A percentile compares a stretch with the other conserved stretches of the same genome.
phyloP scores from a whole-genome alignment of 2,797 vertebrate species.

The Perodicticus potto region DNA sequence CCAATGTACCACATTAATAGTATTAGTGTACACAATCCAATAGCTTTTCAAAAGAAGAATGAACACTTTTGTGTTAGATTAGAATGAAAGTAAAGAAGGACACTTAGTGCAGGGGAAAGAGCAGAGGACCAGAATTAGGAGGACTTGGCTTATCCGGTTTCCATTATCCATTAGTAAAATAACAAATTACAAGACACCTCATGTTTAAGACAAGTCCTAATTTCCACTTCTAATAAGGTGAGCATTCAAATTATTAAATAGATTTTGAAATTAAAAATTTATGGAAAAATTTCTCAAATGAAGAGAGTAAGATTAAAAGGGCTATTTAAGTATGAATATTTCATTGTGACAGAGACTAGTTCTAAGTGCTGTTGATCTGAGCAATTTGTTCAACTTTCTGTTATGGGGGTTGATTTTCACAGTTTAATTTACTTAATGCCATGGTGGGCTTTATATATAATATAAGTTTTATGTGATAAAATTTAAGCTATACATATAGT shows the following conservation, averaged over 20 bases:
- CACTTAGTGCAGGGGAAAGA: constrained; percentile 38
- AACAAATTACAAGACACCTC: not conserved
- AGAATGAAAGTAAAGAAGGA: not conserved
- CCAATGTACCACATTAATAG: not conserved
- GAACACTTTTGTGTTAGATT: not conserved
- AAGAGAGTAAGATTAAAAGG: not conserved
- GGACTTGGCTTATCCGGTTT: not conserved
- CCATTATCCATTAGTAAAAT: not conserved
- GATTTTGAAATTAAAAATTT: not conserved
- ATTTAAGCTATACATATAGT: not conserved
- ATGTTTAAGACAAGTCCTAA: not conserved
- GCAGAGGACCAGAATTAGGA: constrained; percentile 51
- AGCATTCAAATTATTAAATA: not conserved
- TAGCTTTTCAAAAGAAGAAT: not conserved
- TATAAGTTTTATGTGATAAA: not conserved
- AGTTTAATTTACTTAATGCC: not conserved
- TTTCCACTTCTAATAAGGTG: not conserved
- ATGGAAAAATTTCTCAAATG: not conserved
- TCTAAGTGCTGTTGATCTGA: not conserved
- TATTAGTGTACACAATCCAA: not conserved
- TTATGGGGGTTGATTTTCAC: not conserved
- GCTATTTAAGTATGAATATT: constrained; percentile 2
- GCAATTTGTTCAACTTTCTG: not conserved
- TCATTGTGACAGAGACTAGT: not conserved
- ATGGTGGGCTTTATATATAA: not conserved